Evolutionary conservation across 2,113 vertebrate genomes (phyloP).

Genomic region (Syrrhaptes paradoxus): DNA sequence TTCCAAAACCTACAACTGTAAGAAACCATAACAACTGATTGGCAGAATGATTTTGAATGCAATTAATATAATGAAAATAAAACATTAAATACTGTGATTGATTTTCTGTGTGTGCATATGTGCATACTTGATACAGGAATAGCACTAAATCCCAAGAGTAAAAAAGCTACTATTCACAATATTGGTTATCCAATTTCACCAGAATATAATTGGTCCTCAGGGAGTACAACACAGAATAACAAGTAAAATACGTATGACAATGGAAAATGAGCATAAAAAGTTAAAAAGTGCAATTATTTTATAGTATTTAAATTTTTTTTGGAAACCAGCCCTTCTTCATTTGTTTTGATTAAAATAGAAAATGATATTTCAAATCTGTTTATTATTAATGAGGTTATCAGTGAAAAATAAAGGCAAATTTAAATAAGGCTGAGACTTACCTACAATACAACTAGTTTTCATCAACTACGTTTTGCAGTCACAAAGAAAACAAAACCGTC

Average conservation of each 20-base stretch:
- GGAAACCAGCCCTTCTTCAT: neutral
- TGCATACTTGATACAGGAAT: neutral
- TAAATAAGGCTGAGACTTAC: neutral
- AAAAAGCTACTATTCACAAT: neutral
- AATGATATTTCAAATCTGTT: neutral
- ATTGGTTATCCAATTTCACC: neutral
- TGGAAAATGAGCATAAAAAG: neutral
- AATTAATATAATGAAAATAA: slow-evolving; percentile 40
- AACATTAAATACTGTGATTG: neutral
- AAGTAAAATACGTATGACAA: neutral
- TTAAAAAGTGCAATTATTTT: neutral
- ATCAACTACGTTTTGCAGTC: neutral
- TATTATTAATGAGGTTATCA: neutral
- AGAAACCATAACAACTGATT: neutral
- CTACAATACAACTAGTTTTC: neutral
- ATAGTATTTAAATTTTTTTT: neutral
- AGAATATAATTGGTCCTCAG: slow-evolving; percentile 36
- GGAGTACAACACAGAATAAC: neutral
- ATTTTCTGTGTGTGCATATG: neutral
- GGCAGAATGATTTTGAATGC: neutral
- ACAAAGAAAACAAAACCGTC: neutral
- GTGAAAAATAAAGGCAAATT: neutral
- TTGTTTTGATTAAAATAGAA: slow-evolving; percentile 23
- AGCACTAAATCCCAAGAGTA: neutral
- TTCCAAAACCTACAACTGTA: neutral